A percentile compares a stretch with the other conserved stretches of the same genome.
Conservation (phyloP, 2,888 invertebrate genomes). For the Polydrusus tereticollis region DNA sequence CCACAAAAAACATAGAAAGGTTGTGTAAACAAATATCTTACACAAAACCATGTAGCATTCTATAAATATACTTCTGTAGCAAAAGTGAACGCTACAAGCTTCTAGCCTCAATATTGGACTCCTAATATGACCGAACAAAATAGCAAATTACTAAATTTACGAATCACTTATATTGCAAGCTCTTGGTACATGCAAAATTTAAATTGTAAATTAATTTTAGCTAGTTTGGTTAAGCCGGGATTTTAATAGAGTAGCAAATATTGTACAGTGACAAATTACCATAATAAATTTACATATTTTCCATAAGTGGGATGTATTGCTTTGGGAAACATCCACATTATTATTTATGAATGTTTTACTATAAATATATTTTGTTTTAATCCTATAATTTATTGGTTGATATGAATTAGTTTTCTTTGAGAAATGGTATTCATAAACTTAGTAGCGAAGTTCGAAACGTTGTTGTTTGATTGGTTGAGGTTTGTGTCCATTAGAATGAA, state of each 20-base stretch:
- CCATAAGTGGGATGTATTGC: not conserved
- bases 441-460: too few relatives aligned
- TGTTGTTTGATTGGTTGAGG: too few relatives aligned
- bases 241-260: not conserved
- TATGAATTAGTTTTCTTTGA: too few relatives aligned
- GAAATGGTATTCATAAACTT: too few relatives aligned
- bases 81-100: not conserved
- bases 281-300: conserved; percentile 5
- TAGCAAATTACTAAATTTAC: not conserved
- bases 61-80: not conserved
- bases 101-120: not conserved
- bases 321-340: not conserved
- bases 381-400: too few relatives aligned
- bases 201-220: conserved; percentile 10
- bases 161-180: not conserved
- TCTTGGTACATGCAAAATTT: not conserved
- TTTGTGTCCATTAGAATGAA: too few relatives aligned
- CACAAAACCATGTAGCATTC: not conserved
- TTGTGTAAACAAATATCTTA: too few relatives aligned
- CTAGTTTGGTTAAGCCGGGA: not conserved
- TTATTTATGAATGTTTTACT: not conserved
- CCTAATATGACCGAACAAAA: not conserved
- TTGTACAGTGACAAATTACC: conserved; percentile 9
- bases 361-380: too few relatives aligned
- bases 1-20: too few relatives aligned